A percentile compares a stretch with the other conserved stretches of the same genome.
Conservation (phyloP, 1,140 invertebrate genomes). For the Nautilus pompilius region DNA sequence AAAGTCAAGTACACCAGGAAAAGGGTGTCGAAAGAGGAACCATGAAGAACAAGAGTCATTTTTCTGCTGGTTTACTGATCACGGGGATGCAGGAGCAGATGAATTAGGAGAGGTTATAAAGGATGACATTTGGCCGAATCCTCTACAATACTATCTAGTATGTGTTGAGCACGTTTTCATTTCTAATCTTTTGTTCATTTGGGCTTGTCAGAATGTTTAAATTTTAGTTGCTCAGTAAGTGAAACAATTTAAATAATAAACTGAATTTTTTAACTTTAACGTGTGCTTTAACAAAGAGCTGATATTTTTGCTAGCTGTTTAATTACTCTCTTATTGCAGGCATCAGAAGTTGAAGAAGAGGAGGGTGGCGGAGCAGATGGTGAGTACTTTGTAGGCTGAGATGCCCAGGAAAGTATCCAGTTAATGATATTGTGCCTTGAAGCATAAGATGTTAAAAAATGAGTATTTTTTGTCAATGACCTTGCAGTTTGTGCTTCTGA, state of each 20-base stretch:
- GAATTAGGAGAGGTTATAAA: constrained; percentile 65
- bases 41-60: constrained; percentile 53
- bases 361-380: constrained; percentile 24
- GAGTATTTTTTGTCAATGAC: too few relatives aligned
- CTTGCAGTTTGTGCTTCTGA: too few relatives aligned
- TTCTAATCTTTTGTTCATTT: too few relatives aligned
- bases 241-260: too few relatives aligned
- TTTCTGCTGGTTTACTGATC: constrained; percentile 56
- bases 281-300: too few relatives aligned
- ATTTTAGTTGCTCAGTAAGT: too few relatives aligned
- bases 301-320: too few relatives aligned
- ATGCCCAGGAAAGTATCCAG: background rate
- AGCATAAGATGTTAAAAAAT: background rate
- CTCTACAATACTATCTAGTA: constrained; percentile 83
- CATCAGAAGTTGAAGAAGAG: constrained; percentile 50
- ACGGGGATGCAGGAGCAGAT: constrained; percentile 52
- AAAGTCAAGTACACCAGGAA: constrained; percentile 37
- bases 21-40: constrained; percentile 44
- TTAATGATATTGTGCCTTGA: background rate
- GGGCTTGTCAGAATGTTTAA: too few relatives aligned
- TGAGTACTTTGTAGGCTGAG: constrained; percentile 9
- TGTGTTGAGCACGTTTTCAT: too few relatives aligned
- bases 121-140: constrained; percentile 90
- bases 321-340: too few relatives aligned
- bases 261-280: too few relatives aligned